Percentiles rank a stretch among this genome's conserved stretches.
phyloP scores from a whole-genome alignment of 2,797 vertebrate genomes.

The Diplodus sargus region DNA sequence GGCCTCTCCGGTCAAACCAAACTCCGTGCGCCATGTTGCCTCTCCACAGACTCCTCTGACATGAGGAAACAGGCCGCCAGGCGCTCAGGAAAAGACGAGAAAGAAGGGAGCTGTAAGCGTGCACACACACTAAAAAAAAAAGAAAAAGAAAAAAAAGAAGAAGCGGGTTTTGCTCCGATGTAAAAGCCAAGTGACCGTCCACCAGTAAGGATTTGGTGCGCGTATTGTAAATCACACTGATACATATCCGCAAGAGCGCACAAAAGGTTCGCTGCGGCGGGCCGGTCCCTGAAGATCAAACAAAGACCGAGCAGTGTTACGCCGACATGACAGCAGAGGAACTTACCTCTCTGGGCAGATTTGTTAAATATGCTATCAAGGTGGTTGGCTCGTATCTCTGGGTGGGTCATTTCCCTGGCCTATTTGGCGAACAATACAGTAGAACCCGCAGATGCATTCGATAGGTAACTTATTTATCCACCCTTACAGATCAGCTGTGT shows the following conservation, averaged over 20 bases:
- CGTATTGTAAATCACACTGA: neutral
- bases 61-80: slow-evolving; percentile 76
- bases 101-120: neutral
- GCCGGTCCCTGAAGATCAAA: slow-evolving; percentile 58
- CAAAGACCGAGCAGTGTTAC: slow-evolving; percentile 59
- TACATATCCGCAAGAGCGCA: slow-evolving; percentile 27
- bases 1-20: slow-evolving; percentile 67
- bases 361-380: neutral
- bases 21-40: slow-evolving; percentile 80
- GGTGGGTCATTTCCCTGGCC: neutral
- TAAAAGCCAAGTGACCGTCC: neutral
- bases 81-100: slow-evolving; percentile 48
- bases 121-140: neutral
- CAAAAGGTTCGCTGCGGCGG: slow-evolving; percentile 56
- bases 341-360: slow-evolving; percentile 16
- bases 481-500: slow-evolving; percentile 5
- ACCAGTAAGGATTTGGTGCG: neutral
- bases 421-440: slow-evolving; percentile 13
- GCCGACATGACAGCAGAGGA: slow-evolving; percentile 32
- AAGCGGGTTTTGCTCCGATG: slow-evolving; percentile 2
- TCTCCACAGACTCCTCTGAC: slow-evolving; percentile 54
- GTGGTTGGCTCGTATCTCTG: neutral
- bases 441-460: slow-evolving; percentile 9
- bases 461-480: slow-evolving; percentile 12
- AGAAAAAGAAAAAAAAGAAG: too few relatives aligned